Conservation (phyloP, 2,113 vertebrate species). For the Eonycteris spelaea region DNA sequence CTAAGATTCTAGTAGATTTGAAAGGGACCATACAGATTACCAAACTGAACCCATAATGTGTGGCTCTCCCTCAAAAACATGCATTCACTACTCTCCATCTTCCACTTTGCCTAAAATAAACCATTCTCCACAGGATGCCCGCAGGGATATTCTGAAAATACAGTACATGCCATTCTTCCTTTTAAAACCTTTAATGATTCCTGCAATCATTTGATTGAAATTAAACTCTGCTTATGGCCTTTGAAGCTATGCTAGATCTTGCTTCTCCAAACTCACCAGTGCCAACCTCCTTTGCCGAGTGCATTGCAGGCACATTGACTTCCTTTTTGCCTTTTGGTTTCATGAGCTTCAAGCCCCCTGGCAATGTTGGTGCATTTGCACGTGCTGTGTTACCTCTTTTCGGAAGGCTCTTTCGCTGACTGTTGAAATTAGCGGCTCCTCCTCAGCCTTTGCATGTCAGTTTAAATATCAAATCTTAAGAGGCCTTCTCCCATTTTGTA, state of each 20-base stretch:
- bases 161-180: neutral
- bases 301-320: rapidly evolving
- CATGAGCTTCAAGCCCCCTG: neutral
- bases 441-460: neutral
- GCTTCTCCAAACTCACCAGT: neutral
- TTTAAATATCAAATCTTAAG: neutral
- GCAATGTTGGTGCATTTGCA: neutral
- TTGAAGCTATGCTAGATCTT: neutral
- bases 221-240: neutral
- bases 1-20: neutral
- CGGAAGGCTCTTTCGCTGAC: neutral
- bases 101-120: neutral
- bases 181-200: neutral
- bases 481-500: neutral
- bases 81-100: neutral
- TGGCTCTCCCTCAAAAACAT: neutral
- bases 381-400: neutral
- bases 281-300: neutral
- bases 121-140: neutral
- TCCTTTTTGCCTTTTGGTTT: neutral
- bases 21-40: neutral
- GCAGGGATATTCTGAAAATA: neutral
- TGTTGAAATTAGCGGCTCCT: neutral
- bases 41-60: neutral
- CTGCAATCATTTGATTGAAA: neutral